Evolutionary conservation across 2,888 invertebrate genomes (phyloP), one percentile per base, ranked within the genome.

Genomic region (Andrena dorsata): DNA sequence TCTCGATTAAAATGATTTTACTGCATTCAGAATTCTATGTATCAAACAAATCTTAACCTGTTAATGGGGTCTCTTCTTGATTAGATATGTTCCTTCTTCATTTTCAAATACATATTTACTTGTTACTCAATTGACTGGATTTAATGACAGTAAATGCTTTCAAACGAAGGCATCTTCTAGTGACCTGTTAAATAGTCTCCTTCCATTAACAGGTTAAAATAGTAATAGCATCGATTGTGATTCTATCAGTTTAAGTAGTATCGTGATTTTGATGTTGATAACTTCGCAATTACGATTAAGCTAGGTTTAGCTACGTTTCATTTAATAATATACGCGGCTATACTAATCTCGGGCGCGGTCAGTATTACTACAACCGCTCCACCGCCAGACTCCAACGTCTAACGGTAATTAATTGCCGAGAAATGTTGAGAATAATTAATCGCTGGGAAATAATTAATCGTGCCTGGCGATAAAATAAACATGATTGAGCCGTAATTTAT

Each of bases 381-480:
- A 49, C 49, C 66, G 53, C 7, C 41, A 56, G 71, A 41, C 80
- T 28, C 30, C 35, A 71, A 51, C 51, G 51, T 78, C 70, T 83
- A 83, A 86, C 66, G 84, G 81, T 83, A 81, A 81, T 86, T 86
- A 86, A 86, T 86, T 81, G n/a, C 70, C 73, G 35, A 76, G 84
- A 51, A 78, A 81, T 76, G 72, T 69, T 72, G 70, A 70, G 47
- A 70, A 74, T 83, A 86, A 86, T 86, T 86, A 86, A 85, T 86
- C 47, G 80, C 32, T 23, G 60, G 69, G 41, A 80, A 83, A 83
- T 86, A 85, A 85, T 85, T 85, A 83, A 85, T 85, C 56, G 83
- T 60, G 7, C 35, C 30, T 2, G 51, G 53, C 23, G 71, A 53
- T 73, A 82, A 83, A 83, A 77, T 70, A 75, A 79, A 83, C 69